These are phyloP conservation scores for Zelostemma sp. DNA, from an alignment of 1,140 invertebrate genomes.

Conservation along the genomic window DNA sequence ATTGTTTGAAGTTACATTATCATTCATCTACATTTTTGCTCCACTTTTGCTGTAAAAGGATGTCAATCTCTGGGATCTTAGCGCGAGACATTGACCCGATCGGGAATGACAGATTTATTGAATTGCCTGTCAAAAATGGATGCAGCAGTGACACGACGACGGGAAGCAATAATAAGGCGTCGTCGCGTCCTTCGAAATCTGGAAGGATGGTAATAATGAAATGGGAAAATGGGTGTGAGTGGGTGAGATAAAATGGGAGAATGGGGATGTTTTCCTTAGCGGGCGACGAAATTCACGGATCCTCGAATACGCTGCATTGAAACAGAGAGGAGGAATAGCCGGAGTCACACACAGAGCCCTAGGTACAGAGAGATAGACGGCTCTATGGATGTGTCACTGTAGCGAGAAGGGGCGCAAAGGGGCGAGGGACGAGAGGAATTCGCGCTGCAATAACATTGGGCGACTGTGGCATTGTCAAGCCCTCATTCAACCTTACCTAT, in stretches of 20 bases:
- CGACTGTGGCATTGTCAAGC: slow-evolving; percentile 67
- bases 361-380: slow-evolving; percentile 26
- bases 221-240: slow-evolving; percentile 45
- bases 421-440: slow-evolving; percentile 55
- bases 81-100: no score
- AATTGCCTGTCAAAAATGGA: no score
- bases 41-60: no score
- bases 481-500: slow-evolving; percentile 55
- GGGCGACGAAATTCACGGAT: slow-evolving; percentile 54
- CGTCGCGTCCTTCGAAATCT: slow-evolving; percentile 47
- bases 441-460: slow-evolving; percentile 68
- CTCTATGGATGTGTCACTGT: slow-evolving; percentile 20
- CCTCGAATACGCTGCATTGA: slow-evolving; percentile 43
- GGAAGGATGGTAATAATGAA: slow-evolving; percentile 58
- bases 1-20: no score
- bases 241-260: slow-evolving; percentile 43
- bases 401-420: no score
- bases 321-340: slow-evolving; percentile 25
- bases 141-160: background rate
- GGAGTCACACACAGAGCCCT: slow-evolving; percentile 15
- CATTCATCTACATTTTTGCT: no score
- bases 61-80: no score
- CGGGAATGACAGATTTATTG: no score
- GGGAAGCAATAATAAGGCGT: slow-evolving; percentile 23
- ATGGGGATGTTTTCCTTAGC: slow-evolving; percentile 60